phyloP scores from a whole-genome alignment of 2,888 invertebrate genomes.

The Clusia tigrina region DNA sequence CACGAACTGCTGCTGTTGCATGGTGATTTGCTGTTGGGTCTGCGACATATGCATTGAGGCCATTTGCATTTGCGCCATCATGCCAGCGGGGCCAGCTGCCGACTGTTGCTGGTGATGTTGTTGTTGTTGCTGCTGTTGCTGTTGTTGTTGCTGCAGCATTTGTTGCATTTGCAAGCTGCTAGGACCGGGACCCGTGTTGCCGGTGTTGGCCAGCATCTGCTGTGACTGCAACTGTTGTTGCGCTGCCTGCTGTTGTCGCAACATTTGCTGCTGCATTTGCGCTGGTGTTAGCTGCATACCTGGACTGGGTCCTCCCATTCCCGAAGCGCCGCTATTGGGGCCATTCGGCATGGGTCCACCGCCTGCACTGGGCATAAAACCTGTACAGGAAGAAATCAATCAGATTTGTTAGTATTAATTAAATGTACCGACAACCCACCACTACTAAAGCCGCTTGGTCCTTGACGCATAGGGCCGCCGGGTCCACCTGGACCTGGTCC shows the following conservation, averaged over 20 bases:
- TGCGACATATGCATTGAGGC: conserved; percentile 76
- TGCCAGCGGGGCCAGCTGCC: conserved; percentile 17
- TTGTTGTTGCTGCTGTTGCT: conserved; percentile 50
- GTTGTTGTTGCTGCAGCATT: conserved; percentile 56
- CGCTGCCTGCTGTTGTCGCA: conserved; percentile 65
- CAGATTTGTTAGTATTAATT: too few relatives aligned
- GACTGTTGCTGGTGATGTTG: conserved; percentile 21
- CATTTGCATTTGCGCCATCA: conserved; percentile 67
- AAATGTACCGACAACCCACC: conserved; percentile 42
- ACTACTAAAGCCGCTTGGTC: conserved; percentile 59
- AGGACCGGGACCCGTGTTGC: conserved; percentile 39
- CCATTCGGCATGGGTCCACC: conserved; percentile 48
- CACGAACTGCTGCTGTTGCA: conserved; percentile 63
- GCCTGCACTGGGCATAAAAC: conserved; percentile 50
- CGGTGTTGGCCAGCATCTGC: conserved; percentile 48
- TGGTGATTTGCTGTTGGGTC: conserved; percentile 70
- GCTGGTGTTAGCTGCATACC: conserved; percentile 62
- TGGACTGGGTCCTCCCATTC: conserved; percentile 52
- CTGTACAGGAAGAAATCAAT: conserved; percentile 32
- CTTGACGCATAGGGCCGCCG: conserved; percentile 59
- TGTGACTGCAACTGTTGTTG: conserved; percentile 64
- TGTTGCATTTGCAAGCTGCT: conserved; percentile 60
- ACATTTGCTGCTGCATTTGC: conserved; percentile 68
- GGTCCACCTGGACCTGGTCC: conserved; percentile 40
- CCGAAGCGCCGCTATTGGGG: conserved; percentile 37